Evolutionary conservation across 2,113 vertebrate genomes (phyloP), one percentile per base, ranked within the genome.

Genomic region (Madoqua kirkii): DNA sequence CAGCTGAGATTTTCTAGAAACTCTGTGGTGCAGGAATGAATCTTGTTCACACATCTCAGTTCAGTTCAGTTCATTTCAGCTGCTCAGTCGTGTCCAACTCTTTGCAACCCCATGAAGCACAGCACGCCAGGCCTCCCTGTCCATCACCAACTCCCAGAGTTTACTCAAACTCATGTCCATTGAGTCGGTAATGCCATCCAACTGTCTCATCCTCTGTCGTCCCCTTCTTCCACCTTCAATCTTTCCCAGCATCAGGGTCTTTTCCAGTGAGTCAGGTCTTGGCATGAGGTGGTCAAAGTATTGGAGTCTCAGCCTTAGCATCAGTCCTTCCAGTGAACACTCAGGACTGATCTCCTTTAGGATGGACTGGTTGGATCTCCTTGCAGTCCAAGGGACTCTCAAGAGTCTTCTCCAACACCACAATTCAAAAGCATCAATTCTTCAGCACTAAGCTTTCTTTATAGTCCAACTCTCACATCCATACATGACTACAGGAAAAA

Each of bases 191-290:
- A 40, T 71, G 67, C n/a, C n/a, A 71, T 71, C 67, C n/a, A 71
- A 71, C 19, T 21, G 40, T 40, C n/a, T 71, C 10, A 71, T 71
- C n/a, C 5, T 71, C n/a, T 71, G 67, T 40, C 19, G 9, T 71
- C 10, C 5, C n/a, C n/a, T 40, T 40, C n/a, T 40, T 9, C 19
- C 0, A 0, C 10, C 67, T 71, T 71, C 64, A 71, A 0, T 40
- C 33, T 40, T 71, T 71, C 19, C 19, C 19, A 71, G 67, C 67
- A 40, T 71, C n/a, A 71, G n/a, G 5, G n/a, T 40, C 67, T 71
- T 40, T 71, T 40, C 19, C 5, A 71, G 3, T 40, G 67, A 71
- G 67, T 71, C n/a, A 71, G 9, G 5, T 71, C 67, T 71, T 40
- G 3, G 10, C 64, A 71, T 36, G 9, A 71, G 2, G 64, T 36